Evolutionary conservation across 2,888 invertebrate species (phyloP), one percentile per base, ranked within the genome.

Genomic region (Beris chalybata): DNA sequence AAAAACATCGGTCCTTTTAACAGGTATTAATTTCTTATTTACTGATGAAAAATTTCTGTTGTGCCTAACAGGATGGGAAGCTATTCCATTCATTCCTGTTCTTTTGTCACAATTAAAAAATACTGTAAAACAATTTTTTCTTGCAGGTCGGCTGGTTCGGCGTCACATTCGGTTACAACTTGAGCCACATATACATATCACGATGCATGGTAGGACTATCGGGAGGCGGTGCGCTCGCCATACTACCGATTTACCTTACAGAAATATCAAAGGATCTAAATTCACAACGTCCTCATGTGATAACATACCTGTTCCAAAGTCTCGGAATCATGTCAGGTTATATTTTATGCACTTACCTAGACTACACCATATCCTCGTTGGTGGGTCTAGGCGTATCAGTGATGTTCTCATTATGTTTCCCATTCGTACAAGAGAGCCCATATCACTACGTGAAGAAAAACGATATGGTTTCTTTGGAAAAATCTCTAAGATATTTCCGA

Each of bases 341-440:
- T 5, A 29, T 74, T 0, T 45, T 79, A 4, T 76, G 76, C 9
- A 71, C 73, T 13, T 75, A 71, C 65, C 55, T 75, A 31, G 66
- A 69, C 9, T 76, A 78, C 52, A 69, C 70, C 0, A 70, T 73
- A 52, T 71, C 75, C 0, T 72, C 74, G 32, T 67, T 76, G 4
- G 70, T 76, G 6, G 78, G 77, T 3, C 69, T 74, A 13, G 54
- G 71, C 0, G 38, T 74, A 4, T 74, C 79, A n/a, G 71, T 76
- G 7, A 30, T 70, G 0, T 79, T 78, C 63, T 72, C 73, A 0
- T 64, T 79, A 70, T 55, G 67, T 15, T 79, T 78, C 13, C 77
- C 79, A 12, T 79, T 79, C 38, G 74, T 78, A 4, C 78, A 76
- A 63, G 79, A 79, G 70, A 78, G 76, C 52, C 79, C 79, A 0